These are phyloP conservation scores for Smittia sp. DNA, from an alignment of 2,888 invertebrate species.

Conservation along the genomic window DNA sequence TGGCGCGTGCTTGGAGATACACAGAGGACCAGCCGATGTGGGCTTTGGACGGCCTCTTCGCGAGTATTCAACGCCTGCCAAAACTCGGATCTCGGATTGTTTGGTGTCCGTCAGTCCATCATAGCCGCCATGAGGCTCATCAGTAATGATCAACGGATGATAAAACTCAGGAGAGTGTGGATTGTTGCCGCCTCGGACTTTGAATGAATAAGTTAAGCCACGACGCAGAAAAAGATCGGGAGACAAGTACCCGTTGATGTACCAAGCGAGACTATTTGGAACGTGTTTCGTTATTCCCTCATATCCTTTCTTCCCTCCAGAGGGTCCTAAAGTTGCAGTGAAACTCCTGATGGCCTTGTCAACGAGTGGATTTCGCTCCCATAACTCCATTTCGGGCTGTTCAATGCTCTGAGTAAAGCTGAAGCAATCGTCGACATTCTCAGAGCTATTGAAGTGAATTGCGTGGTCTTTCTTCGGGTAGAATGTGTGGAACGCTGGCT, in stretches of 20 bases:
- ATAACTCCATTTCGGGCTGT: slow-evolving; percentile 53
- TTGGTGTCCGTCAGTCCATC: slow-evolving; percentile 70
- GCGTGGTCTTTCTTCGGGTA: slow-evolving; percentile 70
- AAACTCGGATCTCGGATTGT: slow-evolving; percentile 67
- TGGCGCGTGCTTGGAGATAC: slow-evolving; percentile 65
- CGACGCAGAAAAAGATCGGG: slow-evolving; percentile 85
- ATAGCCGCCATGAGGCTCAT: slow-evolving; percentile 79
- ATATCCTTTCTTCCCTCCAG: slow-evolving; percentile 77
- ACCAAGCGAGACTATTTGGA: slow-evolving; percentile 78
- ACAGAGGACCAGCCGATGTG: slow-evolving; percentile 78
- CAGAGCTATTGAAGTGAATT: slow-evolving; percentile 64
- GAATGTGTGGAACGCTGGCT: slow-evolving; percentile 79
- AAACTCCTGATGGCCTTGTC: slow-evolving; percentile 74
- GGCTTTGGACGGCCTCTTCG: slow-evolving; percentile 77
- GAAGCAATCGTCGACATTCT: slow-evolving; percentile 68
- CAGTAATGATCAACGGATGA: slow-evolving; percentile 86
- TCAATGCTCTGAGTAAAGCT: slow-evolving; percentile 57
- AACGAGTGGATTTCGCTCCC: slow-evolving; percentile 65
- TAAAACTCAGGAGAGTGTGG: slow-evolving; percentile 81
- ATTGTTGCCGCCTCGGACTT: slow-evolving; percentile 79
- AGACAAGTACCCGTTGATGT: slow-evolving; percentile 84
- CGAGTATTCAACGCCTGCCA: slow-evolving; percentile 80
- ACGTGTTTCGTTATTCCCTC: slow-evolving; percentile 68
- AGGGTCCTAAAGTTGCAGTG: slow-evolving; percentile 77
- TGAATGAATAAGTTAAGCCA: slow-evolving; percentile 80